A percentile compares a stretch with the other conserved stretches of the same genome.
These are phyloP conservation scores for Drosophila borborema DNA, from an alignment of 2,888 invertebrate species.

Conservation along the genomic window DNA sequence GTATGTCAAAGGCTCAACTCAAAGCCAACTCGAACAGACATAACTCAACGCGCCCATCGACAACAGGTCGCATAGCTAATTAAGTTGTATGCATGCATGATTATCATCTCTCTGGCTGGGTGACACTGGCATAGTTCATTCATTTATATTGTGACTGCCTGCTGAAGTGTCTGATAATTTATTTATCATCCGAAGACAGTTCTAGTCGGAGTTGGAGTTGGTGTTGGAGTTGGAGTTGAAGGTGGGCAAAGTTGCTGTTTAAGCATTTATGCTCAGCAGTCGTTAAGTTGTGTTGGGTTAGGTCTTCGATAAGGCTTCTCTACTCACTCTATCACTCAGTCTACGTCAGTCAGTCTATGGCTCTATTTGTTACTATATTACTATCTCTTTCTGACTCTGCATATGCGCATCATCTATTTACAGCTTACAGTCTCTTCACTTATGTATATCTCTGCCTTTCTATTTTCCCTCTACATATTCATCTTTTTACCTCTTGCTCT, in stretches of 20 bases:
- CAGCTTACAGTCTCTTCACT: not conserved
- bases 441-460: not conserved
- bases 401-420: not conserved
- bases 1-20: constrained; percentile 1
- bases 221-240: not conserved
- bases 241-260: not conserved
- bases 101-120: constrained; percentile 34
- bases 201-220: not conserved
- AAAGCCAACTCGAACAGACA: not conserved
- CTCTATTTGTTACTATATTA: too few species aligned
- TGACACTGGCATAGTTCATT: constrained; percentile 40
- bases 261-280: constrained; percentile 37
- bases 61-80: constrained; percentile 56
- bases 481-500: not conserved
- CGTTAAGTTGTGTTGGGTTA: constrained; percentile 24
- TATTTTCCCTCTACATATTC: not conserved
- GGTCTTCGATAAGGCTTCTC: not conserved
- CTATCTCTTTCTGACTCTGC: not conserved
- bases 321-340: not conserved
- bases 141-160: constrained; percentile 14
- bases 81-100: constrained; percentile 47
- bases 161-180: constrained; percentile 51
- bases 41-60: constrained; percentile 18
- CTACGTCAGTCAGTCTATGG: too few species aligned
- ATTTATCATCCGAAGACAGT: constrained; percentile 44